A percentile compares a stretch with the other conserved stretches of the same genome.
phyloP scores from a whole-genome alignment of 2,888 invertebrate species.

The Chironomus riparius region DNA sequence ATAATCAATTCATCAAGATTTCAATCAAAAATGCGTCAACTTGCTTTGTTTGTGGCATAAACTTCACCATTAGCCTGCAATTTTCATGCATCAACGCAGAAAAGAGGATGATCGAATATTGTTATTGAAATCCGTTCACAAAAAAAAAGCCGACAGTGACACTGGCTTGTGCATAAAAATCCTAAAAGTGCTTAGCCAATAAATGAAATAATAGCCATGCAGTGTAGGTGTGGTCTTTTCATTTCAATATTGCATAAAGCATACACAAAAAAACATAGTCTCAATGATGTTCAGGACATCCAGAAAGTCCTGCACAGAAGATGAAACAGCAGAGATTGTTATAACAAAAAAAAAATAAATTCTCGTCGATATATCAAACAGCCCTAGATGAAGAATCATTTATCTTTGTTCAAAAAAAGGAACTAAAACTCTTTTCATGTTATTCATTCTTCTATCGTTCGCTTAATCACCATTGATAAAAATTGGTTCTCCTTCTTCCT shows the following conservation, averaged over 20 bases:
- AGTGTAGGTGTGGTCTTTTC: constrained; percentile 18
- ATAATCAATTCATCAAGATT: no score
- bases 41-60: no score
- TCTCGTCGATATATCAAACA: not conserved
- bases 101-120: no score
- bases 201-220: not conserved
- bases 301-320: not conserved
- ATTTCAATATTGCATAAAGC: not conserved
- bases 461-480: not conserved
- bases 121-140: no score
- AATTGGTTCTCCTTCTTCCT: not conserved
- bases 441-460: not conserved
- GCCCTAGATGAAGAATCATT: constrained; percentile 16
- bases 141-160: no score
- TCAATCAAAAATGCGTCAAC: no score
- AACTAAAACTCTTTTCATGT: not conserved
- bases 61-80: no score
- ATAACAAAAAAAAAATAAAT: not conserved
- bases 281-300: not conserved
- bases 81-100: no score
- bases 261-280: not conserved
- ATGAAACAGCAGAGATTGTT: not conserved
- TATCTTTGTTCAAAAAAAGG: not conserved
- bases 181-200: not conserved
- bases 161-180: not conserved